Conservation (phyloP, 2,797 vertebrate genomes). For the Scarus forsteni region DNA sequence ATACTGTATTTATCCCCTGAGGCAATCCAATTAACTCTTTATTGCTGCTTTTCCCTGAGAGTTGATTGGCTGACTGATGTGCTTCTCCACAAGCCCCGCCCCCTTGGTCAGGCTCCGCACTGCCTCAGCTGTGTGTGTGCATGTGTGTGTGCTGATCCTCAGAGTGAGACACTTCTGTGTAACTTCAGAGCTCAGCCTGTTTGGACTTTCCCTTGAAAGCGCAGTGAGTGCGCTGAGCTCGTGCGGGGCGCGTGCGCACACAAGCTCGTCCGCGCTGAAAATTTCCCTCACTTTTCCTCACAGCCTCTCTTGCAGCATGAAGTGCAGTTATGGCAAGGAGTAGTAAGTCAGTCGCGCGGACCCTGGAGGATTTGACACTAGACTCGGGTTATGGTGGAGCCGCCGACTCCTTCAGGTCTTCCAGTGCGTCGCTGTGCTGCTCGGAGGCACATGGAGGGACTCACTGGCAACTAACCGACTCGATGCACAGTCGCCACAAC, state of each 20-base stretch:
- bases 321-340: conserved; percentile 95
- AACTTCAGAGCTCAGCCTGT: conserved; percentile 56
- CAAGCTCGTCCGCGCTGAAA: conserved; percentile 10
- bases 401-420: conserved; percentile 97
- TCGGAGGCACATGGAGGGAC: conserved; percentile 92
- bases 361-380: conserved; percentile 98
- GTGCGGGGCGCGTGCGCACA: conserved; percentile 17
- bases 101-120: conserved; percentile 68
- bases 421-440: conserved; percentile 96
- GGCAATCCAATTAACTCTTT: conserved; percentile 62
- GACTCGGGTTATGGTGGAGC: conserved; percentile 99
- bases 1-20: conserved; percentile 40
- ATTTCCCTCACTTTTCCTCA: conserved; percentile 53
- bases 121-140: conserved; percentile 25
- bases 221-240: not conserved
- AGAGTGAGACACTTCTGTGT: conserved; percentile 43
- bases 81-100: conserved; percentile 62
- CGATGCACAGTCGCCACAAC: conserved; percentile 97
- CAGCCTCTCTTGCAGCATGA: conserved; percentile 88
- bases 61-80: conserved; percentile 71
- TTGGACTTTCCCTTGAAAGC: conserved; percentile 26
- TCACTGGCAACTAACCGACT: conserved; percentile 95
- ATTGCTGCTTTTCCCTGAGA: conserved; percentile 36
- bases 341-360: conserved; percentile 93
- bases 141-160: conserved; percentile 57